Conservation (phyloP, 2,888 invertebrate genomes). For the Mactromeris polynyma region DNA sequence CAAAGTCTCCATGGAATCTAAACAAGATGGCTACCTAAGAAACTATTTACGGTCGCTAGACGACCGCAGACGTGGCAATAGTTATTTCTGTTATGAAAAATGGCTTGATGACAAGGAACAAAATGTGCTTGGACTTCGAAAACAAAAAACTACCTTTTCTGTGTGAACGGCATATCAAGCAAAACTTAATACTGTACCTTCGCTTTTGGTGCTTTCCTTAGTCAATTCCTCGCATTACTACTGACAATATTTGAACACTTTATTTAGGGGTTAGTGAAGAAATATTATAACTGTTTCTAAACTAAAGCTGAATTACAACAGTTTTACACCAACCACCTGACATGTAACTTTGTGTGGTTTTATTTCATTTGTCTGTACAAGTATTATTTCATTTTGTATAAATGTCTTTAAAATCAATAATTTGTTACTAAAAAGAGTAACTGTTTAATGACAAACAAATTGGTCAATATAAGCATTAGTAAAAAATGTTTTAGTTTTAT, state of each 20-base stretch:
- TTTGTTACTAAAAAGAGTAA: not conserved
- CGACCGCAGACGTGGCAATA: slow-evolving; percentile 73
- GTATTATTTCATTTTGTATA: not conserved
- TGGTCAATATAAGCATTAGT: not conserved
- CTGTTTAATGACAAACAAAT: not conserved
- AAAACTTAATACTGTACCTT: not conserved
- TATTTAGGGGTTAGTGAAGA: not conserved
- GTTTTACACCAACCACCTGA: too few relatives aligned
- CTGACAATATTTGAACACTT: not conserved
- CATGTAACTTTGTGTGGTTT: not conserved
- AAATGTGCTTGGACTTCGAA: slow-evolving; percentile 62
- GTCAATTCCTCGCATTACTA: not conserved
- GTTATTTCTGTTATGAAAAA: slow-evolving; percentile 76
- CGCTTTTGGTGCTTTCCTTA: not conserved
- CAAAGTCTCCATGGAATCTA: slow-evolving; percentile 52
- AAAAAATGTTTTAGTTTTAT: not conserved
- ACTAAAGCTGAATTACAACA: too few relatives aligned
- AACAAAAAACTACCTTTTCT: slow-evolving; percentile 50
- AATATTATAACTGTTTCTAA: too few relatives aligned
- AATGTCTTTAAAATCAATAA: not conserved
- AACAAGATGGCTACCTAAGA: slow-evolving; percentile 78
- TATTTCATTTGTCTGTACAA: not conserved
- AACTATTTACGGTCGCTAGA: slow-evolving; percentile 78
- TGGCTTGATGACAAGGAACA: slow-evolving; percentile 83
- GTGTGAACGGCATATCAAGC: not conserved